phyloP scores from a whole-genome alignment of 2,113 vertebrate species.

The Callocephalon fimbriatum region DNA sequence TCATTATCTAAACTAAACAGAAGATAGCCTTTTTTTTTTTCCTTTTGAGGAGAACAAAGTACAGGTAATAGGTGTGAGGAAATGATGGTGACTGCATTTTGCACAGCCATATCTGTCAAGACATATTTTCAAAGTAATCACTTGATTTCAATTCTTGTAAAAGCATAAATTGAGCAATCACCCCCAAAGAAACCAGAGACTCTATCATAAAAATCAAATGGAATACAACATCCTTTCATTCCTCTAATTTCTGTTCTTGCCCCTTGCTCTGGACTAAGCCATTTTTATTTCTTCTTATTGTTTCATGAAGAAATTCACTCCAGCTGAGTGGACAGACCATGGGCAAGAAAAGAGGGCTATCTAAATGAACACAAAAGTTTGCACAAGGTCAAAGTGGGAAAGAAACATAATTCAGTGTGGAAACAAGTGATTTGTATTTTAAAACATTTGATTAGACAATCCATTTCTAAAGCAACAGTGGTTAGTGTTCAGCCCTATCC shows the following conservation, averaged over 20 bases:
- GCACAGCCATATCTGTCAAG: background rate
- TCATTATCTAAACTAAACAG: slow-evolving; percentile 46
- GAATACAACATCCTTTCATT: slow-evolving; percentile 2
- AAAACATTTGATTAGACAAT: background rate
- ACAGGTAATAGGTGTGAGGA: background rate
- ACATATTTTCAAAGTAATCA: slow-evolving; percentile 29
- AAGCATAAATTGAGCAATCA: slow-evolving; percentile 28
- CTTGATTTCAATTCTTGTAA: slow-evolving; percentile 42
- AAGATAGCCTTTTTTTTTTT: background rate
- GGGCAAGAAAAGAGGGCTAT: background rate
- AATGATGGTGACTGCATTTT: slow-evolving; percentile 3
- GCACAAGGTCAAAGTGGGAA: background rate
- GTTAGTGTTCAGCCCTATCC: background rate
- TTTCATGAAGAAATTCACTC: background rate
- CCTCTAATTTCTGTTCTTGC: slow-evolving; percentile 11
- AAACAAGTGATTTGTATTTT: background rate
- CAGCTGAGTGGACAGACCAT: background rate
- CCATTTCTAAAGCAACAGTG: background rate
- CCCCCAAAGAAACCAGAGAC: slow-evolving; percentile 11
- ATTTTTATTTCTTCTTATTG: background rate
- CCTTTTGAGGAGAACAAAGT: slow-evolving; percentile 31
- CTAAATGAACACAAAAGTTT: background rate
- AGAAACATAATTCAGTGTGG: background rate
- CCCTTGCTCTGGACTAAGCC: background rate
- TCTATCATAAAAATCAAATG: slow-evolving; percentile 3